Percentiles rank a stretch among this genome's conserved stretches.
phyloP scores from a whole-genome alignment of 2,797 vertebrate genomes.

The Microtus californicus region DNA sequence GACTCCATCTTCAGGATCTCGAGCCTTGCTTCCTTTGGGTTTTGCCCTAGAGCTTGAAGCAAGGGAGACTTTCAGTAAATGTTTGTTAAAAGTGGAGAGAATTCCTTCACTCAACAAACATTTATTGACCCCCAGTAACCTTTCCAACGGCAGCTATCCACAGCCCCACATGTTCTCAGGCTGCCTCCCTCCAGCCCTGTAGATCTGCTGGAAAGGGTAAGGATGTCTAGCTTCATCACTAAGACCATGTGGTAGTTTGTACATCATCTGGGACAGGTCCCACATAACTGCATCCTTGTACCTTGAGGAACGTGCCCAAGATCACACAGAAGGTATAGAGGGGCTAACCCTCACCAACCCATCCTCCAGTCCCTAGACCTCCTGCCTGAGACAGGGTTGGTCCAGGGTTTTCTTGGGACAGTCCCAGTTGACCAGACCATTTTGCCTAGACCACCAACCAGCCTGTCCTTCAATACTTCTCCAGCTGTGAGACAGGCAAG shows the following conservation, averaged over 20 bases:
- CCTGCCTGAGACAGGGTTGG: neutral
- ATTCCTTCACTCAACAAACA: constrained; percentile 71
- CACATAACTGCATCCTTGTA: neutral
- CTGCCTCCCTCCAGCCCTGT: neutral
- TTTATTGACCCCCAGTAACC: constrained; percentile 49
- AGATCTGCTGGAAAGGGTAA: neutral
- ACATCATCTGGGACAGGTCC: neutral
- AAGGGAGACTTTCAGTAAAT: neutral
- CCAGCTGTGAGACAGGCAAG: neutral
- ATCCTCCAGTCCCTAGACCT: neutral
- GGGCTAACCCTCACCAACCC: neutral
- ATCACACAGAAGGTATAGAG: neutral
- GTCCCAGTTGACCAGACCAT: neutral
- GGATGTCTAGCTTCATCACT: neutral
- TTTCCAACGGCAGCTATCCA: constrained; percentile 43
- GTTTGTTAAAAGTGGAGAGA: constrained; percentile 72
- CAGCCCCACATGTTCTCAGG: neutral
- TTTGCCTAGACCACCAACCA: neutral
- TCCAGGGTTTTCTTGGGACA: neutral
- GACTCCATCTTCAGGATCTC: neutral
- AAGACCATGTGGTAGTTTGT: neutral
- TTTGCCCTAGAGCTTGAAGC: neutral
- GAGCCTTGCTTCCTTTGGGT: neutral
- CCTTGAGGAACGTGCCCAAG: neutral
- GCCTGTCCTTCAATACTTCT: neutral